Evolutionary conservation across 1,140 invertebrate genomes (phyloP), one percentile per base, ranked within the genome.

Genomic region (Sitophilus oryzae): DNA sequence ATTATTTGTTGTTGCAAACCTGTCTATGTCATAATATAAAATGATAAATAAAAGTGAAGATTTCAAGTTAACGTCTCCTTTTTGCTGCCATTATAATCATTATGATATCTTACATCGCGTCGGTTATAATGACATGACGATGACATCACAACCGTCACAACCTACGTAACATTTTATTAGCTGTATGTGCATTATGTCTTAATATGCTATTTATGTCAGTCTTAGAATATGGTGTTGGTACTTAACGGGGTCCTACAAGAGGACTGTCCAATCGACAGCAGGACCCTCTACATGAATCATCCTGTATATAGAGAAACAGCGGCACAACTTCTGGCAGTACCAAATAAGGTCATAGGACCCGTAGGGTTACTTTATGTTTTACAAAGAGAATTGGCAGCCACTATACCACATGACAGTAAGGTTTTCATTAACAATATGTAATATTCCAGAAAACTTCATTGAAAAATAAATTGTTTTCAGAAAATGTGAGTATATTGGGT

Each of bases 331-430:
- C 76, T 89, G 57, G 80, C 81, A 38, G 83, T 88, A 52, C 84
- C 85, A 10, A 79, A 83, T 36, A 84, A 90, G 74, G 81, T 88
- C 30, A 79, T 95, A 25, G 87, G 88, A 2, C 85, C 91, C 0
- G 81, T 86, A 20, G 89, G 90, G 1, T 76, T 95, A 10, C 79
- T 97, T 20, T 96, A 95, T 72, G 85, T 97, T 1, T 82, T 80
- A 38, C 92, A 96, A 70, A 76, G 93, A 66, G 93, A 97, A 75
- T 81, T 91, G 74, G 93, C 91, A 8, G 88, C 88, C 10, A 92
- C 90, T 3, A 79, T 87, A 37, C 91, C 91, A 18, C 87, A 92
- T 68, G 93, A 96, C 75, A 94, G 88, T 92, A 69, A 82, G 84
- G n/a, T n/a, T n/a, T n/a, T n/a, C n/a, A n/a, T n/a, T 83, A 14